phyloP scores from a whole-genome alignment of 2,888 invertebrate genomes.

The Drosophila infuscata region DNA sequence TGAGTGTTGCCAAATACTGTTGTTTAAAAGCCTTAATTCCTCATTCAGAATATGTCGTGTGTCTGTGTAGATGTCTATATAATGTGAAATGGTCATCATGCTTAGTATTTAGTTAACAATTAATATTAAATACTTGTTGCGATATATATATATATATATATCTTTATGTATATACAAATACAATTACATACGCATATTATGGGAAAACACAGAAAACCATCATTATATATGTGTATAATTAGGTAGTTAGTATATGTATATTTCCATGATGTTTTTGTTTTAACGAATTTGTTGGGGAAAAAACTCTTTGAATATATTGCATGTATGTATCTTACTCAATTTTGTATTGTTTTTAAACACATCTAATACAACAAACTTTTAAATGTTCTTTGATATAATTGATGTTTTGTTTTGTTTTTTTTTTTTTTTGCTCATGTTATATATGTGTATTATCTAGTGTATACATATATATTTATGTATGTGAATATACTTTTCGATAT shows the following conservation, averaged over 20 bases:
- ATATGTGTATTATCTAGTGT: conserved; percentile 44
- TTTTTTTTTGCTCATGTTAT: conserved; percentile 15
- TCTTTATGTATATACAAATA: conserved; percentile 54
- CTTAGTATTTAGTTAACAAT: conserved; percentile 80
- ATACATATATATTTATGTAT: conserved; percentile 41
- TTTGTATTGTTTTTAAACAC: conserved; percentile 57
- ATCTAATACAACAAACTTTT: conserved; percentile 71
- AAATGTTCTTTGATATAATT: conserved; percentile 58
- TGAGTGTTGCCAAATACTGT: conserved; percentile 69
- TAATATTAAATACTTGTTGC: conserved; percentile 41
- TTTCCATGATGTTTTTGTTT: conserved; percentile 4
- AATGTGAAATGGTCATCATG: conserved; percentile 65
- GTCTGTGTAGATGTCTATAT: conserved; percentile 12
- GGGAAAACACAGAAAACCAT: conserved; percentile 79
- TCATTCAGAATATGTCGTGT: conserved; percentile 4
- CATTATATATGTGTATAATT: conserved; percentile 47
- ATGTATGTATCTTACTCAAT: conserved; percentile 22
- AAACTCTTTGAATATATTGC: conserved; percentile 48
- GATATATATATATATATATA: neutral
- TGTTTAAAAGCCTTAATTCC: conserved; percentile 23
- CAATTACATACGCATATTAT: conserved; percentile 58
- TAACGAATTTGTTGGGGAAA: conserved; percentile 25
- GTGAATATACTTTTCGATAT: conserved; percentile 37
- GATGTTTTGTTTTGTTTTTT: conserved; percentile 15
- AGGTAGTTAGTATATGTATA: conserved; percentile 40